These are phyloP conservation scores for Lycia hirtaria DNA, from an alignment of 2,888 invertebrate species.

Conservation along the genomic window DNA sequence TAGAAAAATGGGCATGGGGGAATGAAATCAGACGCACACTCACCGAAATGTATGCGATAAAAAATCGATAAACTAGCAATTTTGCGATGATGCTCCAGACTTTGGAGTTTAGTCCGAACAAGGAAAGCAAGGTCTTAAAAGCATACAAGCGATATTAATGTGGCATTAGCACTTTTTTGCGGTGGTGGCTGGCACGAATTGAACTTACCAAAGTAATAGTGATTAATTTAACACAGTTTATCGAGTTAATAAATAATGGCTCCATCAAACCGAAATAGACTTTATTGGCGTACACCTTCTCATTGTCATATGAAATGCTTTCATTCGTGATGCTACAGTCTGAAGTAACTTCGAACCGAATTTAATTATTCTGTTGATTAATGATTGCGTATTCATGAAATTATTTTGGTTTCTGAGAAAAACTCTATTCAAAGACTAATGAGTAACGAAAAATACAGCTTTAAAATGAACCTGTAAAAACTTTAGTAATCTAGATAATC, in stretches of 20 bases:
- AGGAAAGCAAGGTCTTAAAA: no score
- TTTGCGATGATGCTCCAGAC: no score
- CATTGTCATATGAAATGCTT: background rate
- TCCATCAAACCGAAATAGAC: background rate
- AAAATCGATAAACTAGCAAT: no score
- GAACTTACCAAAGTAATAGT: background rate
- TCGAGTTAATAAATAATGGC: background rate
- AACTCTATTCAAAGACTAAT: background rate
- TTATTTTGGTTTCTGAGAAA: background rate
- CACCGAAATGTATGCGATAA: no score
- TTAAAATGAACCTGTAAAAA: background rate
- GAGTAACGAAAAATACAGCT: background rate
- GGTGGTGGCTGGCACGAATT: conserved; percentile 2
- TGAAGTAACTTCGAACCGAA: conserved; percentile 1
- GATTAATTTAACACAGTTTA: background rate
- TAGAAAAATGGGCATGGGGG: no score
- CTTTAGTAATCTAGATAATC: background rate
- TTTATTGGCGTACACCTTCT: background rate
- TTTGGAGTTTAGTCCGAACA: no score
- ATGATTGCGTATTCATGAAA: background rate
- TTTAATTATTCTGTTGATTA: background rate
- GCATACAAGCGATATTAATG: no score
- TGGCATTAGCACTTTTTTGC: no score
- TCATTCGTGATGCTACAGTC: background rate
- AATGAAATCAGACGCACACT: no score